phyloP scores from a whole-genome alignment of 2,888 invertebrate species.

The Adineta ricciae region DNA sequence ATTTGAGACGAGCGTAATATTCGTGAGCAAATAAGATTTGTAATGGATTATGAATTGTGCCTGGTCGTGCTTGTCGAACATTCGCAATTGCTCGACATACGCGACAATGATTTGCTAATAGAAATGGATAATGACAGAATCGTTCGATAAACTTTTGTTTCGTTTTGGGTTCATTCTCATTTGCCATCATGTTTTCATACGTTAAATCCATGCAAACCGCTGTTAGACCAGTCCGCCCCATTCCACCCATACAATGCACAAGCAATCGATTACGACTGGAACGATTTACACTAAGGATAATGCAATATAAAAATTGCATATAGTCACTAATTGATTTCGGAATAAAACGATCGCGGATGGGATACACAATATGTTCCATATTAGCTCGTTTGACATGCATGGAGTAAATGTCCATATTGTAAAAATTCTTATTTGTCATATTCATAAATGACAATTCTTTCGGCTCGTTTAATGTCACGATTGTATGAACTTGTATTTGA shows the following conservation, averaged over 20 bases:
- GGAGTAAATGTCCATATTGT: neutral
- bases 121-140: neutral
- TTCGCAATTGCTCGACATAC: neutral
- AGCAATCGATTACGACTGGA: neutral
- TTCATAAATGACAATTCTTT: slow-evolving; percentile 5
- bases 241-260: slow-evolving; percentile 5
- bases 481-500: neutral
- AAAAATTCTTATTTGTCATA: neutral
- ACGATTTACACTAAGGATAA: neutral
- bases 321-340: neutral
- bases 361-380: neutral
- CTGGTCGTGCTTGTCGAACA: neutral
- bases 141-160: neutral
- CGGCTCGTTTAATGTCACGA: neutral
- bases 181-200: neutral
- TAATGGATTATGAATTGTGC: slow-evolving; percentile 1
- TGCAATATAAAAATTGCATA: neutral
- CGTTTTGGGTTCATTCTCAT: neutral
- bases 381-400: neutral
- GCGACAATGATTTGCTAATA: neutral
- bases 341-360: neutral
- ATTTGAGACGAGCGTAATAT: neutral
- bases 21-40: neutral
- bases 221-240: neutral
- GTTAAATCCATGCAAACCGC: neutral